phyloP scores from a whole-genome alignment of 2,888 invertebrate species.

The Drosophila aldrichi region DNA sequence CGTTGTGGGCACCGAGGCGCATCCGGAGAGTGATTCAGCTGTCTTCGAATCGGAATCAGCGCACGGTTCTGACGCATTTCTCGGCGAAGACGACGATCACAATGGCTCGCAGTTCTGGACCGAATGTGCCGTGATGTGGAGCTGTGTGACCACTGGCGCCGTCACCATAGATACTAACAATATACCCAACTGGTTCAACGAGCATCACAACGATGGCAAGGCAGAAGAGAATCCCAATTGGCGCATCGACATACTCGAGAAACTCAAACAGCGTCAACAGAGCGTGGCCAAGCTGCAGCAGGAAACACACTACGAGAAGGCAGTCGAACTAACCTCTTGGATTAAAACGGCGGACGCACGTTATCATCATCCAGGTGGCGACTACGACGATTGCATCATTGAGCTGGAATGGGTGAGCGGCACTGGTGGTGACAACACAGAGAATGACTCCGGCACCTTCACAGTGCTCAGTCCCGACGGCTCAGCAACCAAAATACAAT shows the following conservation, averaged over 20 bases:
- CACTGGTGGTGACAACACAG: conserved; percentile 87
- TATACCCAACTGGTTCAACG: conserved; percentile 92
- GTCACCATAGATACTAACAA: conserved; percentile 90
- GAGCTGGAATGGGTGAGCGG: conserved; percentile 93
- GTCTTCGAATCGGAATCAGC: conserved; percentile 91
- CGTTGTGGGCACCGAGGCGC: conserved; percentile 93
- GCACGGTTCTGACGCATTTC: conserved; percentile 90
- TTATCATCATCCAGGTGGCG: conserved; percentile 87
- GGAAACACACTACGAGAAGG: conserved; percentile 89
- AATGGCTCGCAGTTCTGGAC: conserved; percentile 90
- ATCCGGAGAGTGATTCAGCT: conserved; percentile 93
- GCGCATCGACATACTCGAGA: conserved; percentile 90
- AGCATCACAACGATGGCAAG: conserved; percentile 86
- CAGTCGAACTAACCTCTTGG: conserved; percentile 94
- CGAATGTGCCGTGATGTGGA: conserved; percentile 93
- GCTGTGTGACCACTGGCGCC: conserved; percentile 92
- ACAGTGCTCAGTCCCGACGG: conserved; percentile 92
- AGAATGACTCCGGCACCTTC: conserved; percentile 88
- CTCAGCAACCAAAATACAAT: conserved; percentile 90
- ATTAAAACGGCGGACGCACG: conserved; percentile 93
- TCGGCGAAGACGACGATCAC: conserved; percentile 90
- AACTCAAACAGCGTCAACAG: conserved; percentile 88
- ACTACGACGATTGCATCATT: conserved; percentile 91
- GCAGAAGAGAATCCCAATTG: conserved; percentile 90
- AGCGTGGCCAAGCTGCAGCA: conserved; percentile 85